Conservation (phyloP, 2,113 vertebrate species). For the Zosterops borbonicus region DNA sequence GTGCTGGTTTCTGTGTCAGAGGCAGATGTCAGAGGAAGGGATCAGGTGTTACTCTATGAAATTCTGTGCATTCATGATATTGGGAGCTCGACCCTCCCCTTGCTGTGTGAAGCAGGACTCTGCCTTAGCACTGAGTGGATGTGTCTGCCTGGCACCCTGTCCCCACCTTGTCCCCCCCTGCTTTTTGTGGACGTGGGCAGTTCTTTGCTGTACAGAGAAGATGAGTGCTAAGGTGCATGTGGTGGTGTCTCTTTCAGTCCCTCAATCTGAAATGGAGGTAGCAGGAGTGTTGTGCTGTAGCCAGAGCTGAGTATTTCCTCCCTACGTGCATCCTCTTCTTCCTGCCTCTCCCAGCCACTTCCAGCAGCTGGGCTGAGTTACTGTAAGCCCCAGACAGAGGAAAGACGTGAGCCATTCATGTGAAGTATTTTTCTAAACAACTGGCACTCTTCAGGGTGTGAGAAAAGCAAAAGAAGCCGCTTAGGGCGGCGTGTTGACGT, state of each 20-base stretch:
- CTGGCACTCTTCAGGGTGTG: background rate
- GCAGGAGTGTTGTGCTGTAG: background rate
- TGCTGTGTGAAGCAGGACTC: background rate
- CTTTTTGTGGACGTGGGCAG: background rate
- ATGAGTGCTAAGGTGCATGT: background rate
- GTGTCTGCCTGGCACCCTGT: fast-evolving
- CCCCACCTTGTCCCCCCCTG: background rate
- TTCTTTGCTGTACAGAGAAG: background rate
- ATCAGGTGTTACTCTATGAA: background rate
- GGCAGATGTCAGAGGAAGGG: background rate
- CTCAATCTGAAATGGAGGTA: background rate
- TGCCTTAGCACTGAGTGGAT: background rate
- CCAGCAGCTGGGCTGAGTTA: background rate
- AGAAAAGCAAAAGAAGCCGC: background rate
- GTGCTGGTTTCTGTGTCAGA: background rate
- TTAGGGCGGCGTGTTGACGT: background rate
- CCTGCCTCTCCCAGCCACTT: slow-evolving; percentile 19
- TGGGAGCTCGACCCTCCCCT: fast-evolving
- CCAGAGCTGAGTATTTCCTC: background rate
- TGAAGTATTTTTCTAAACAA: background rate
- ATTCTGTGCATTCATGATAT: background rate
- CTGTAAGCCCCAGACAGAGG: background rate
- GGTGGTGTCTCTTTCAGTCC: background rate
- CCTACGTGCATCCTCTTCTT: background rate
- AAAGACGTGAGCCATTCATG: background rate